These are phyloP conservation scores for Erinaceus europaeus DNA, from an alignment of 2,113 vertebrate genomes.

Conservation along the genomic window DNA sequence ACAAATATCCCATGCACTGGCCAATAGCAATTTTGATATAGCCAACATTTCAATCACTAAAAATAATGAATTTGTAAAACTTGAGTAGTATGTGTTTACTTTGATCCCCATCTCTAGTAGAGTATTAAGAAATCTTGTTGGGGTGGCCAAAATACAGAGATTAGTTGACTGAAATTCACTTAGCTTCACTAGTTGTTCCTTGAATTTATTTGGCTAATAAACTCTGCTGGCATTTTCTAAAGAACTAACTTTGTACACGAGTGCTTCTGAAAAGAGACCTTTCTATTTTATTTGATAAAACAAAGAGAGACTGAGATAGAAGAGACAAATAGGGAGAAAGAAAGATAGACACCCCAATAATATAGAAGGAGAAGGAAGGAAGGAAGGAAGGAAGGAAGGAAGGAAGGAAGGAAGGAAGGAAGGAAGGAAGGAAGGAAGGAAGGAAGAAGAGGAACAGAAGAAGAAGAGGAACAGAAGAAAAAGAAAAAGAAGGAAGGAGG, in stretches of 20 bases:
- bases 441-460: too few relatives aligned
- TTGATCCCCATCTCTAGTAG: background rate
- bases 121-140: background rate
- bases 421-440: too few relatives aligned
- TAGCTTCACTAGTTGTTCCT: background rate
- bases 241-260: background rate
- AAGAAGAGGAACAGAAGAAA: too few relatives aligned
- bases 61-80: constrained; percentile 38
- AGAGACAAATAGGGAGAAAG: too few relatives aligned
- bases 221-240: constrained; percentile 34
- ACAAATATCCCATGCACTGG: background rate
- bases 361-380: too few relatives aligned
- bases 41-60: background rate
- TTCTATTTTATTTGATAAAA: too few relatives aligned
- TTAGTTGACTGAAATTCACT: constrained; percentile 23
- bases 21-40: background rate
- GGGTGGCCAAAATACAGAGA: background rate
- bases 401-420: too few relatives aligned
- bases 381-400: too few relatives aligned
- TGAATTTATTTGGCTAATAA: background rate
- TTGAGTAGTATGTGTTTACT: background rate
- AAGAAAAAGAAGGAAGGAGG: too few relatives aligned
- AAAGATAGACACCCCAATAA: too few relatives aligned
- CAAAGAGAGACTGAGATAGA: too few relatives aligned
- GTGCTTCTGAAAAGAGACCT: background rate